Evolutionary conservation across 1,140 invertebrate species (phyloP).

Genomic region (Thaumetopoea pityocampa): DNA sequence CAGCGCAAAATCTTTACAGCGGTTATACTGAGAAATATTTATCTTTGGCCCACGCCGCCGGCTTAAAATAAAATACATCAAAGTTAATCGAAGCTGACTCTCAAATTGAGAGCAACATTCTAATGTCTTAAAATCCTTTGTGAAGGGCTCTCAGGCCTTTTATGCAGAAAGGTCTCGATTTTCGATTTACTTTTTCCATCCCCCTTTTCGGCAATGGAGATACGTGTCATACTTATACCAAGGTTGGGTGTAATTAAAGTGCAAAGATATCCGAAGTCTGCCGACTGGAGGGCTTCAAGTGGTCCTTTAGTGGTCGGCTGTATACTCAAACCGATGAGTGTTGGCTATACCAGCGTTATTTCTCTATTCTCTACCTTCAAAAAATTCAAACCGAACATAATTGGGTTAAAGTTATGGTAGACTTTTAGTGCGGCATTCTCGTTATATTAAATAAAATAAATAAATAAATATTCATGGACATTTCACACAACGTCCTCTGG

Average conservation of each 20-base stretch:
- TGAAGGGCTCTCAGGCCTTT: constrained; percentile 27
- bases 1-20: constrained; percentile 11
- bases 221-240: constrained; percentile 63
- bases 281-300: constrained; percentile 54
- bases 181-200: constrained; percentile 50
- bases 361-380: constrained; percentile 52
- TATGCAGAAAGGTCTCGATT: constrained; percentile 45
- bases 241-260: constrained; percentile 71
- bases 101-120: constrained; percentile 29
- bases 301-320: constrained; percentile 54
- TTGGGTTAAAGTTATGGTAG: constrained; percentile 37
- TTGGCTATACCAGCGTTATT: constrained; percentile 61
- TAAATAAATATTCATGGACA: too few species aligned
- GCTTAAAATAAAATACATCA: constrained; percentile 21
- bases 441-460: too few species aligned
- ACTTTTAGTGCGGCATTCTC: constrained; percentile 13
- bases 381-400: constrained; percentile 64
- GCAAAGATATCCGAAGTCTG: constrained; percentile 72
- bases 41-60: constrained; percentile 4
- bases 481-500: too few species aligned
- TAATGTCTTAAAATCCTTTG: constrained; percentile 34
- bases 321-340: constrained; percentile 66
- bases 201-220: constrained; percentile 52
- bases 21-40: constrained; percentile 13
- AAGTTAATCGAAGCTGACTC: constrained; percentile 22